These are phyloP conservation scores for Adelges cooleyi DNA, from an alignment of 1,140 invertebrate species.

Conservation along the genomic window DNA sequence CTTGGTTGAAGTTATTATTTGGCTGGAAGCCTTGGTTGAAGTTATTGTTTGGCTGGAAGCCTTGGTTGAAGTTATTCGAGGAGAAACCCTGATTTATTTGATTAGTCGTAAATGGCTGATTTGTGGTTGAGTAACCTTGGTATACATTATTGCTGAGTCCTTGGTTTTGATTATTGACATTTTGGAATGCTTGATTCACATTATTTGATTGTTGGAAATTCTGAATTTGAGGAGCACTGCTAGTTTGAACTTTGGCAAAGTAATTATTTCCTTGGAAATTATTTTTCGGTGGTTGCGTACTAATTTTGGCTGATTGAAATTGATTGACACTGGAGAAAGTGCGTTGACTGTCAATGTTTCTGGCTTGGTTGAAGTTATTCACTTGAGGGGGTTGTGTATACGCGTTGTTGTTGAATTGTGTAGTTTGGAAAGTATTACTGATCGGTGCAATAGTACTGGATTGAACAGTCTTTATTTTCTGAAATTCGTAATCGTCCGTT, in stretches of 20 bases:
- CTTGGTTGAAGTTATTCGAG: slow-evolving; percentile 25
- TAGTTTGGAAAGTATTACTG: slow-evolving; percentile 29
- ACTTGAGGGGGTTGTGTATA: slow-evolving; percentile 34
- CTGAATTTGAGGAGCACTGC: too few species aligned
- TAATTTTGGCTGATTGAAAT: too few species aligned
- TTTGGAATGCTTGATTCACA: too few species aligned
- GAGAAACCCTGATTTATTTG: too few species aligned
- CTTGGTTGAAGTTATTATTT: not conserved
- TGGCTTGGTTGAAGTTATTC: slow-evolving; percentile 6
- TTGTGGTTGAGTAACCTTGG: too few species aligned
- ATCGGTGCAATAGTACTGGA: not conserved
- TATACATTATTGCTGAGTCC: too few species aligned
- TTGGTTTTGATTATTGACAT: too few species aligned
- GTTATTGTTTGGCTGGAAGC: not conserved
- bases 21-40: not conserved
- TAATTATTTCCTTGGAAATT: too few species aligned
- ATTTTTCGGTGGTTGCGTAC: too few species aligned
- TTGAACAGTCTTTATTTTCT: not conserved
- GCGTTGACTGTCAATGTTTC: not conserved
- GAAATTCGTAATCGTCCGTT: not conserved
- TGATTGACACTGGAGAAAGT: not conserved
- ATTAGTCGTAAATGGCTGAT: too few species aligned
- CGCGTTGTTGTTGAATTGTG: slow-evolving; percentile 36
- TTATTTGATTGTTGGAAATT: too few species aligned
- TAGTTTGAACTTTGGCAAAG: too few species aligned